Percentiles rank a stretch among this genome's conserved stretches.
phyloP scores from a whole-genome alignment of 2,888 invertebrate species.

The Matsumyia berberina region DNA sequence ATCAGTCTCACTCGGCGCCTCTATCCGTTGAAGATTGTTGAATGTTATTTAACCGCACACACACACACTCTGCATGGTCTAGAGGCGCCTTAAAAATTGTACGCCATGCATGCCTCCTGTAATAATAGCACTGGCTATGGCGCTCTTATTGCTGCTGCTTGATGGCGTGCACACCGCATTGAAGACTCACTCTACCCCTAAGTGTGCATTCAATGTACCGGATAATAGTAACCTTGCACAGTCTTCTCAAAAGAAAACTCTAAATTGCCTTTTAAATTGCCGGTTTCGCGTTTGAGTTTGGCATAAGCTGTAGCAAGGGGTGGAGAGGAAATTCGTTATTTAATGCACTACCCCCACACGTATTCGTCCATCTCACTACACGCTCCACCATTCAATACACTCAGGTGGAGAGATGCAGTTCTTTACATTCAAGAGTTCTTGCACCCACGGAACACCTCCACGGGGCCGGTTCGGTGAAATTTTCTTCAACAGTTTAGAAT shows the following conservation, averaged over 20 bases:
- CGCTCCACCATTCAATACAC: not conserved
- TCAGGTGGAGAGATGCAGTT: conserved; percentile 29
- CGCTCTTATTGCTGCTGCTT: conserved; percentile 14
- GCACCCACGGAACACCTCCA: conserved; percentile 4
- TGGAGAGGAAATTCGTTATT: conserved; percentile 67
- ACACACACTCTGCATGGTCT: not conserved
- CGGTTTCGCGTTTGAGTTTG: conserved; percentile 64
- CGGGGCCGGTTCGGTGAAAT: conserved; percentile 21
- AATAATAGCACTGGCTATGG: conserved; percentile 30
- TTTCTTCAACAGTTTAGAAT: conserved; percentile 59
- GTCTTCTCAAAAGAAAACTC: conserved; percentile 68
- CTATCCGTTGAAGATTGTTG: conserved; percentile 54
- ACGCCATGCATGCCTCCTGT: conserved; percentile 23
- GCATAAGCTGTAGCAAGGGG: too few relatives aligned
- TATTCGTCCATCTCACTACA: not conserved
- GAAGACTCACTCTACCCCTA: conserved; percentile 61
- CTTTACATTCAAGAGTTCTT: conserved; percentile 25
- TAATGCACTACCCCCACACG: conserved; percentile 37
- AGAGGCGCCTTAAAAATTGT: conserved; percentile 37
- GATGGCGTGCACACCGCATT: conserved; percentile 56
- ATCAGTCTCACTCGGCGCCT: conserved; percentile 58
- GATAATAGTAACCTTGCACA: conserved; percentile 66
- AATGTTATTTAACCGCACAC: conserved; percentile 56
- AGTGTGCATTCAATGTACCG: conserved; percentile 74
- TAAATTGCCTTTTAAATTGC: conserved; percentile 75